Conservation (phyloP, 2,888 invertebrate genomes). For the Acleris laterana region DNA sequence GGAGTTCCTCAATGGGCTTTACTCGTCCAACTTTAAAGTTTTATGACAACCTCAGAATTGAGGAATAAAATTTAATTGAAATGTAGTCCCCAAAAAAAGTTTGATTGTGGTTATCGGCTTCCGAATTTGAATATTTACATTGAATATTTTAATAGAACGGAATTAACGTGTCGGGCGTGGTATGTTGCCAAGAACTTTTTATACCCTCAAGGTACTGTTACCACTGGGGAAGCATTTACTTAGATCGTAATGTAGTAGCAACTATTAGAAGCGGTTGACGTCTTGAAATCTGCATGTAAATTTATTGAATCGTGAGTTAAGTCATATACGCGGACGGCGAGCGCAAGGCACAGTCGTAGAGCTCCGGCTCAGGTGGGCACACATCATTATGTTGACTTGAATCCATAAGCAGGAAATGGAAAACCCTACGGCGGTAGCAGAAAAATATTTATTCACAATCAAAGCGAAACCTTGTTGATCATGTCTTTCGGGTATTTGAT, state of each 20-base stretch:
- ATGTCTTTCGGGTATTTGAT: constrained; percentile 76
- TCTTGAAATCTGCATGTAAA: constrained; percentile 13
- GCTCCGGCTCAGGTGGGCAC: constrained; percentile 22
- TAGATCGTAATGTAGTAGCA: constrained; percentile 7
- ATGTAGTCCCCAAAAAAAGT: constrained; percentile 75
- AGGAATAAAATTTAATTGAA: constrained; percentile 85
- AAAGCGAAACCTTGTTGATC: constrained; percentile 75
- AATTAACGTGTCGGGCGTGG: constrained; percentile 45
- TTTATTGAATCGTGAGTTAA: constrained; percentile 14
- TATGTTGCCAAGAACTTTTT: constrained; percentile 20
- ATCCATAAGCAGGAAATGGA: constrained; percentile 32
- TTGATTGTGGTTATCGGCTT: constrained; percentile 83
- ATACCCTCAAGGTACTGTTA: constrained; percentile 1
- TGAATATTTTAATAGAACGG: constrained; percentile 61
- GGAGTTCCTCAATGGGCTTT: constrained; percentile 84
- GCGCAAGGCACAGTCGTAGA: background rate
- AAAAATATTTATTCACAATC: constrained; percentile 67
- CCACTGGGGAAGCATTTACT: constrained; percentile 12
- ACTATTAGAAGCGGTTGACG: constrained; percentile 11
- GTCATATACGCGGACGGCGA: background rate
- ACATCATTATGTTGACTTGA: constrained; percentile 30
- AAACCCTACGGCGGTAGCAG: constrained; percentile 49
- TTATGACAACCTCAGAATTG: constrained; percentile 81
- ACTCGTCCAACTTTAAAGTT: constrained; percentile 84
- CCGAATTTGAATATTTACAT: constrained; percentile 84